Conservation (phyloP, 2,113 vertebrate genomes). For the Daboia siamensis region DNA sequence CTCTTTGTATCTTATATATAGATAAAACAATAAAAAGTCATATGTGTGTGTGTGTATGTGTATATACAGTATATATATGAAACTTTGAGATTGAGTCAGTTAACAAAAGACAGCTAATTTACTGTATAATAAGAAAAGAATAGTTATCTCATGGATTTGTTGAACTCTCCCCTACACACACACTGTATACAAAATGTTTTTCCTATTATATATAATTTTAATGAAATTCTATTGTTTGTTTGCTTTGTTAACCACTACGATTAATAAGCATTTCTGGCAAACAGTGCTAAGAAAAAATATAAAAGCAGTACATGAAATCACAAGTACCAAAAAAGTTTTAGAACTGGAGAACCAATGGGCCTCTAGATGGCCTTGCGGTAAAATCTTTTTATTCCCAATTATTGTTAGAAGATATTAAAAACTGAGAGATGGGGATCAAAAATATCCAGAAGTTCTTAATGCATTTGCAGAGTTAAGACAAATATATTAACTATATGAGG, state of each 20-base stretch:
- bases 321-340: neutral
- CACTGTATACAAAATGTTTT: neutral
- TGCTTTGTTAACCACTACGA: neutral
- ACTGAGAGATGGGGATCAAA: neutral
- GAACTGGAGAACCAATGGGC: neutral
- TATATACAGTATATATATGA: neutral
- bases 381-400: neutral
- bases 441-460: neutral
- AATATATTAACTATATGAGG: neutral
- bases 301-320: neutral
- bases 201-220: neutral
- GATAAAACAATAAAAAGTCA: too few relatives aligned
- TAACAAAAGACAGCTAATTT: neutral
- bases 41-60: too few relatives aligned
- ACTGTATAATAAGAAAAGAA: neutral
- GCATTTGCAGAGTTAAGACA: neutral
- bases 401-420: neutral
- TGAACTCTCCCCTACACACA: neutral
- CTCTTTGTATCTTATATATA: too few relatives aligned
- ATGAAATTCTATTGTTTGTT: neutral
- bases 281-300: neutral
- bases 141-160: neutral
- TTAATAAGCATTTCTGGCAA: neutral
- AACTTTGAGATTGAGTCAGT: neutral
- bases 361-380: neutral